Base-by-base conservation (phyloP, 2,888 invertebrate species). In the Cheilosia urbana region DNA sequence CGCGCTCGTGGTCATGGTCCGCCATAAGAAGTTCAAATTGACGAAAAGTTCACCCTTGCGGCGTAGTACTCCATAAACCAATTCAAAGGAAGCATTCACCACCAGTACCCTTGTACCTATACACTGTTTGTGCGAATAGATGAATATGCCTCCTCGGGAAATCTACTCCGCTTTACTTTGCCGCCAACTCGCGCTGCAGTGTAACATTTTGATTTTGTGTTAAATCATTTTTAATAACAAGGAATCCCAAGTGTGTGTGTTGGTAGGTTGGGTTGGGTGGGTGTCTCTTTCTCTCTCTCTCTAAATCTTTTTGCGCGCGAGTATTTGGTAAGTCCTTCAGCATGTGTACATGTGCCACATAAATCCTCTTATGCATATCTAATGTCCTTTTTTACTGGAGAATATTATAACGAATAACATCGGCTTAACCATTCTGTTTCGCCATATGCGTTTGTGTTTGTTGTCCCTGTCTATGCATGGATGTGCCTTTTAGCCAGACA, bases 141-240 rank as follows among this genome's bases (percentile, higher is more conserved):
- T 11, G 24, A 40, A 45, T 2, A 37, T 19, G 27, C 55, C 60
- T 19, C 49, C 27, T 5, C 30, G 51, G 27, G 6, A 34, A 34
- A 21, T 24, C 4, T 37, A 45, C 40, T 60, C 37, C 60, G 30
- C 17, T 27, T 27, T 34, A 15, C 21, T 21, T 53, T 1, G 6
- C 40, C 47, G 27, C 45, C 27, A 66, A 19, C 57, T n/a, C 40
- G 55, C 27, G 17, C 27, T 47, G 11, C 65, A 60, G 63, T 69
- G 73, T 79, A 79, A 73, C 73, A 63, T 84, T 83, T 79, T 85
- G 85, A 81, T 85, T 80, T 84, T 68, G 65, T 80, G 71, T 85
- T 80, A 76, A 85, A 85, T 80, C 60, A 85, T 81, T 80, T 80
- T 80, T 80, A 85, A 85, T 84, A 80, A 66, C 63, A 84, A 71